Base-by-base conservation (phyloP, 92 coral and sea anemone genomes). In the Epizoanthus ramosus region DNA sequence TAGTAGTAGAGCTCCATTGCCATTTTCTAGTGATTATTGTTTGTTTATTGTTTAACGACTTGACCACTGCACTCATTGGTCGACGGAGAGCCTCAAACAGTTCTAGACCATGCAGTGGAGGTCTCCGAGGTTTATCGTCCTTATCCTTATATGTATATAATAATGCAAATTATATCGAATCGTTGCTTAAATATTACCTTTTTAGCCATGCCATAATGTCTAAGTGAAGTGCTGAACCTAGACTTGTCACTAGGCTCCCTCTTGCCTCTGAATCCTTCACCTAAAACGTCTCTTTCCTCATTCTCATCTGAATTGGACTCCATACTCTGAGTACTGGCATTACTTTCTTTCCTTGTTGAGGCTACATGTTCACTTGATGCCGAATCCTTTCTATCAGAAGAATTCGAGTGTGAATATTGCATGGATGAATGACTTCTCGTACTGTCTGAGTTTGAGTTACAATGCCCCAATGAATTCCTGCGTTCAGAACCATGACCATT, bases 241-340 rank as follows among this genome's bases (percentile, higher is more conserved):
- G 89, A 76, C 25, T 85, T 71, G 47, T 91, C 92, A 58, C 88
- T 92, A 53, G 85, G 75, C 66, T 91, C 87, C 73, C 91, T 85
- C 77, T 91, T 93, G 65, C 84, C 79, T 57, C 63, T 75, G 63
- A 86, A 83, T 8, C 71, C 41, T 60, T 90, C 93, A 52, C 90
- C 86, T 50, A 91, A 74, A 19, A 84, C 82, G 88, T 93, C 98
- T 43, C 94, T 77, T 68, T 93, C 98, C 28, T 93, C 98, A 56
- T 91, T 94, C 33, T 93, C 98, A 47, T 89, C 98, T n/a, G 86
- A 71, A 73, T 91, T 91, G 5, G 94, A 93, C 13, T 91, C 98
- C 17, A 84, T 86, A 66, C 98, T 93, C 65, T 91, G 94, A n/a
- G 91, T 89, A 35, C 98, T 93, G 9, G 91, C 94, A 68, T 67